Evolutionary conservation across 2,888 invertebrate species (phyloP).

Genomic region (Pachycephus smyrnensis): DNA sequence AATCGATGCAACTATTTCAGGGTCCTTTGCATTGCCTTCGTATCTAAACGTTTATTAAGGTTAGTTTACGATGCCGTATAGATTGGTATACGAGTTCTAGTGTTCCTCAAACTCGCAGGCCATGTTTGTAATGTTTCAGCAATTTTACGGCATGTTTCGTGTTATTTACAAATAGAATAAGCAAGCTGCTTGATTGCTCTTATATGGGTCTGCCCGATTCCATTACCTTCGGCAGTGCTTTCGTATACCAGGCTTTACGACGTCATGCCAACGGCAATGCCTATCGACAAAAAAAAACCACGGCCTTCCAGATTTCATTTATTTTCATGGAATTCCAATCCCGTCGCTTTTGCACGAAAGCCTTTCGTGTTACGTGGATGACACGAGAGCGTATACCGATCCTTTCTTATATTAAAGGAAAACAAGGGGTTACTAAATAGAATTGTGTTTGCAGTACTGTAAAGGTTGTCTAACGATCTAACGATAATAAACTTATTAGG

Average conservation of each 20-base stretch:
- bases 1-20: not conserved
- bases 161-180: constrained; percentile 37
- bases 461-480: not conserved
- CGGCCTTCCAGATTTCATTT: not conserved
- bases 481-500: not conserved
- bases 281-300: not conserved
- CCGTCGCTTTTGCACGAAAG: not conserved
- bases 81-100: constrained; percentile 23
- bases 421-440: not conserved
- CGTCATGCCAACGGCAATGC: not conserved
- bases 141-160: constrained; percentile 46
- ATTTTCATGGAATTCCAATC: not conserved
- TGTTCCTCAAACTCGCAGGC: constrained; percentile 18
- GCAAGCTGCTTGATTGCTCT: constrained; percentile 28
- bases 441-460: not conserved
- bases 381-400: not conserved
- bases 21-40: not conserved
- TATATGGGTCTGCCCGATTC: constrained; percentile 11
- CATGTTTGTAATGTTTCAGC: constrained; percentile 38
- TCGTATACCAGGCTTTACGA: constrained; percentile 23
- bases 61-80: constrained; percentile 30
- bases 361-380: not conserved
- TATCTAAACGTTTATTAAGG: constrained; percentile 16
- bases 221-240: constrained; percentile 10
- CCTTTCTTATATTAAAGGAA: not conserved